A percentile compares a stretch with the other conserved stretches of the same genome.
phyloP scores from a whole-genome alignment of 2,888 invertebrate genomes.

The Cantharis nigra region DNA sequence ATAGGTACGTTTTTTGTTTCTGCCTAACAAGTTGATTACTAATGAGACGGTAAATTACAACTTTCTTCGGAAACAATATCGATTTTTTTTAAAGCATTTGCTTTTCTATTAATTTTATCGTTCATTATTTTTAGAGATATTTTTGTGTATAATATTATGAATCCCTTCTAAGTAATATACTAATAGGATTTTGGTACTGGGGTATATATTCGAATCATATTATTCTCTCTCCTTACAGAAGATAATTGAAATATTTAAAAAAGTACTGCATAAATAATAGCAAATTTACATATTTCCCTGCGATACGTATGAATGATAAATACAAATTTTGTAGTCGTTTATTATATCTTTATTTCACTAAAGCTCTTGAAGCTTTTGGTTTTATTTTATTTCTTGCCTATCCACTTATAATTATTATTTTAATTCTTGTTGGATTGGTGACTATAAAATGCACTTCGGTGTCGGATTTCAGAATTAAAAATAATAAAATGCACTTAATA shows the following conservation, averaged over 20 bases:
- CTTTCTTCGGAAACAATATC: background rate
- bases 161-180: background rate
- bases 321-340: background rate
- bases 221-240: background rate
- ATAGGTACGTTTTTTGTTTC: background rate
- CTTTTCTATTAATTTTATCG: background rate
- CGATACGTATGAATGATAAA: background rate
- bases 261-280: background rate
- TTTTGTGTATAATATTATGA: background rate
- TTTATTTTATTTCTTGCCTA: background rate
- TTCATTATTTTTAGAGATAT: background rate
- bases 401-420: background rate
- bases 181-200: background rate
- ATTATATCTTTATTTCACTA: background rate
- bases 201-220: background rate
- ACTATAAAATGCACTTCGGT: background rate
- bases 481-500: no score
- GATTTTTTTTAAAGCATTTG: background rate
- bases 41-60: background rate
- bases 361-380: background rate
- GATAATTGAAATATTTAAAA: background rate
- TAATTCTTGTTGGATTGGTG: background rate
- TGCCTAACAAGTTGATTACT: background rate
- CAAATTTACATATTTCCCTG: background rate
- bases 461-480: background rate